Conservation (phyloP, 1,140 invertebrate species). For the Brevipalpus yothersi region DNA sequence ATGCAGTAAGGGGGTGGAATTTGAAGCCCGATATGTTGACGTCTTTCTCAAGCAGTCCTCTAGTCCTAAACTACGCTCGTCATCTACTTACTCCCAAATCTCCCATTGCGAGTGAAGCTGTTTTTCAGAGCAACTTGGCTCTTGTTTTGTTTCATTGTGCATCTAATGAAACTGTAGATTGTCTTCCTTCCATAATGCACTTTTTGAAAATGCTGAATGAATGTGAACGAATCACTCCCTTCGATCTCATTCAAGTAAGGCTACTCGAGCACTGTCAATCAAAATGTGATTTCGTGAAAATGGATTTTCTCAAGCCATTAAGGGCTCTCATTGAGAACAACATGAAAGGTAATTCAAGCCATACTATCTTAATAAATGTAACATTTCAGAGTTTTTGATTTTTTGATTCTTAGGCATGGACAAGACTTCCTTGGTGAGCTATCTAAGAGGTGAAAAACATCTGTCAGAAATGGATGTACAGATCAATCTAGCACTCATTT, state of each 20-base stretch:
- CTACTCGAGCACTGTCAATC: not conserved
- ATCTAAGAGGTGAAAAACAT: not conserved
- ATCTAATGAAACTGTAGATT: constrained; percentile 52
- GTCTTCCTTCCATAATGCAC: constrained; percentile 31
- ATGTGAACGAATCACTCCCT: not conserved
- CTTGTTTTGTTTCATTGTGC: constrained; percentile 60
- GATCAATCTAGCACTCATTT: not conserved
- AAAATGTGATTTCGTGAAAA: not conserved
- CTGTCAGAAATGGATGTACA: not conserved
- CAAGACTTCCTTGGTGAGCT: not conserved
- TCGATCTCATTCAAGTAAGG: not conserved
- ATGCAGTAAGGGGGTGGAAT: constrained; percentile 42
- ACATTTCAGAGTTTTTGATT: not conserved
- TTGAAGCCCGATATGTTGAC: constrained; percentile 21
- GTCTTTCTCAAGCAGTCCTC: constrained; percentile 27
- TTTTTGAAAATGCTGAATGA: not conserved
- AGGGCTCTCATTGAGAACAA: not conserved
- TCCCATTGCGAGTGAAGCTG: constrained; percentile 13
- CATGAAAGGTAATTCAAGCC: not conserved
- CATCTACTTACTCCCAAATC: constrained; percentile 26
- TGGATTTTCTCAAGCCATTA: not conserved
- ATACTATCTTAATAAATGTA: not conserved
- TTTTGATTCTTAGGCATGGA: not conserved
- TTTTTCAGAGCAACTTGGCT: constrained; percentile 34
- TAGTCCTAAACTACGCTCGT: constrained; percentile 28